A percentile compares a stretch with the other conserved stretches of the same genome.
phyloP scores from a whole-genome alignment of 2,888 invertebrate genomes.

The Drosophila anomelani region DNA sequence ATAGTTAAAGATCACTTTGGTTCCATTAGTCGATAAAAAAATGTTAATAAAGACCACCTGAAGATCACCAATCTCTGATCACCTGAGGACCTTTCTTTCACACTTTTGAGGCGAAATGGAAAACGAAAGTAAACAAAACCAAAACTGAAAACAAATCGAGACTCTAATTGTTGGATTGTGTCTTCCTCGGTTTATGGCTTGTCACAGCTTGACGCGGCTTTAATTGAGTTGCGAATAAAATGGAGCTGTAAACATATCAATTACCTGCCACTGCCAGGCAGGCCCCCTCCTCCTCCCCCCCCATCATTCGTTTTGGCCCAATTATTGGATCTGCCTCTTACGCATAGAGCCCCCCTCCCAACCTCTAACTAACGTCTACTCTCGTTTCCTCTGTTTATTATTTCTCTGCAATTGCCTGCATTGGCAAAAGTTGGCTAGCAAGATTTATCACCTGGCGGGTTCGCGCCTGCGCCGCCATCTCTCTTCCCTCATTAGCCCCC shows the following conservation, averaged over 20 bases:
- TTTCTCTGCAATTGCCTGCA: constrained; percentile 17
- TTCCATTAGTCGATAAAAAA: constrained; percentile 5
- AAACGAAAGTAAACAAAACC: constrained; percentile 37
- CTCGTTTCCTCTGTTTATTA: constrained; percentile 25
- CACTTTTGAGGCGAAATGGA: constrained; percentile 22
- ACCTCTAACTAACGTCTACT: constrained; percentile 13
- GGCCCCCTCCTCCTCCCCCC: not conserved
- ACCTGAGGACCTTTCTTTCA: constrained; percentile 35
- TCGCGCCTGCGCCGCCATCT: constrained; percentile 17
- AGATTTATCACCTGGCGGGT: constrained; percentile 30
- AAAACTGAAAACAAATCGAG: constrained; percentile 30
- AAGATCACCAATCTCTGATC: constrained; percentile 13
- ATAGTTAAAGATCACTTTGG: constrained; percentile 21
- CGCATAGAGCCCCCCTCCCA: constrained; percentile 21
- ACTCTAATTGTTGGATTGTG: constrained; percentile 42
- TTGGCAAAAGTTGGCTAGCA: constrained; percentile 23
- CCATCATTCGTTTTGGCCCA: constrained; percentile 63
- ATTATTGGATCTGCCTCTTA: constrained; percentile 53
- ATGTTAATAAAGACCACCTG: constrained; percentile 12
- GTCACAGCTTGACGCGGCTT: constrained; percentile 61
- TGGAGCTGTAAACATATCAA: constrained; percentile 76
- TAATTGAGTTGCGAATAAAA: constrained; percentile 66
- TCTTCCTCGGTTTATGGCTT: constrained; percentile 39
- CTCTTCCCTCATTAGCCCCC: constrained; percentile 12
- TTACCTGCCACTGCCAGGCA: constrained; percentile 50